Evolutionary conservation across 2,797 vertebrate species (phyloP), one percentile per base, ranked within the genome.

Genomic region (Balearica regulorum): DNA sequence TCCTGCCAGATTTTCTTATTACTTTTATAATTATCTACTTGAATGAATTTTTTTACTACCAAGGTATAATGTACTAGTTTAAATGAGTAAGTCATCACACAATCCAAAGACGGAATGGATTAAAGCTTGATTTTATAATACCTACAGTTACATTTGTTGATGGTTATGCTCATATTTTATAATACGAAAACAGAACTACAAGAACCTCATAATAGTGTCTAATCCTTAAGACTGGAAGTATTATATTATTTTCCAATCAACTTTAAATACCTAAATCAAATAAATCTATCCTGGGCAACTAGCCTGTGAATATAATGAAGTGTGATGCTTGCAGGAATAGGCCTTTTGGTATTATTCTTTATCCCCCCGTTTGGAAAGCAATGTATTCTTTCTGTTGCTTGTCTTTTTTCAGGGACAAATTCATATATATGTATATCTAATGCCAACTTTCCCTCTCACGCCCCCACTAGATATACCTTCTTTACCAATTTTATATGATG

Each of bases 1-100:
- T 95, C 90, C 66, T 87, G 88, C 24, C 68, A 90, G 83, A 77
- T 77, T 89, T 95, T 88, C 76, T 48, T 80, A 41, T 87, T 79
- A 93, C 46, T 43, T 70, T 55, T 78, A 61, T 25, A 94, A 87
- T 89, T 73, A 87, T 43, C 60, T 89, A 48, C 31, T 79, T 51
- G 55, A 93, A 78, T 57, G 22, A 73, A 0, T 55, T 60, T 85
- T 85, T 88, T 95, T 71, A 93, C 49, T 90, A 90, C 16, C 64
- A 51, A 16, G n/a, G 39, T 93, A 79, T 41, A 87, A 94, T 13
- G 18, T 33, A 75, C 12, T 55, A 10, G 6, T 75, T 87, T 75
- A 83, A 91, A 78, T 10, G 13, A 83, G 29, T 48, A 87, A 92
- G n/a, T 54, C 44, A 58, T 81, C 71, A 77, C 48, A 61, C 17